Conservation (phyloP, 2,113 vertebrate genomes). For the Geococcyx californianus region DNA sequence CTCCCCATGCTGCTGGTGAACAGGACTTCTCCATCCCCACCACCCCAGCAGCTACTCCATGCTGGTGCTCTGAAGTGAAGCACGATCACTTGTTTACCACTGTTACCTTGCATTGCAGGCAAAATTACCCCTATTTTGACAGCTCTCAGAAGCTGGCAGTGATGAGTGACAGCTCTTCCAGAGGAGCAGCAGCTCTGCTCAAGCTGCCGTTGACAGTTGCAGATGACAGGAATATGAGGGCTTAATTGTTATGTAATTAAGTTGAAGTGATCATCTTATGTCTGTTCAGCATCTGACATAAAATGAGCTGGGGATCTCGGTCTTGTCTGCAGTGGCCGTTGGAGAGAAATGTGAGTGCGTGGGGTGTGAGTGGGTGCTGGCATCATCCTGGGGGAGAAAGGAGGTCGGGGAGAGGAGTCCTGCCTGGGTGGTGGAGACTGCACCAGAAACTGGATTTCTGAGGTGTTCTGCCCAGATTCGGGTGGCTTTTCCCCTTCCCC, state of each 20-base stretch:
- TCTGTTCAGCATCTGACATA: conserved; percentile 10
- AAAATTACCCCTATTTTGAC: conserved; percentile 44
- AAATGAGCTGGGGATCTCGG: not conserved
- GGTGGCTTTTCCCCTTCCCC: not conserved
- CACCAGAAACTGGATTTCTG: not conserved
- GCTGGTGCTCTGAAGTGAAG: not conserved
- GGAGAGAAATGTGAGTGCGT: rapidly evolving
- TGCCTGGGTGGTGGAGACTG: not conserved
- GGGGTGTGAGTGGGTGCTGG: not conserved
- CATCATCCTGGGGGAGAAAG: not conserved
- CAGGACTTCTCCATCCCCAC: not conserved
- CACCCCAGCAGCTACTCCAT: not conserved
- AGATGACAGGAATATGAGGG: conserved; percentile 34
- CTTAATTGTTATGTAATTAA: conserved; percentile 53
- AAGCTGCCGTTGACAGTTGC: not conserved
- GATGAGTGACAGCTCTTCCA: not conserved
- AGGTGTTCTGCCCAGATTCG: not conserved
- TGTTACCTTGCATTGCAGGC: not conserved
- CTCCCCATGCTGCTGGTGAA: not conserved
- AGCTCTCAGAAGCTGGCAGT: not conserved
- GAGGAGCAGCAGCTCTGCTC: not conserved
- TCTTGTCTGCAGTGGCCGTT: not conserved
- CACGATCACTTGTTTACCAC: not conserved
- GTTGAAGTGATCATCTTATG: not conserved
- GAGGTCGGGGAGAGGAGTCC: not conserved